Base-by-base conservation (phyloP, 1,140 invertebrate genomes). In the Anastrepha obliqua region DNA sequence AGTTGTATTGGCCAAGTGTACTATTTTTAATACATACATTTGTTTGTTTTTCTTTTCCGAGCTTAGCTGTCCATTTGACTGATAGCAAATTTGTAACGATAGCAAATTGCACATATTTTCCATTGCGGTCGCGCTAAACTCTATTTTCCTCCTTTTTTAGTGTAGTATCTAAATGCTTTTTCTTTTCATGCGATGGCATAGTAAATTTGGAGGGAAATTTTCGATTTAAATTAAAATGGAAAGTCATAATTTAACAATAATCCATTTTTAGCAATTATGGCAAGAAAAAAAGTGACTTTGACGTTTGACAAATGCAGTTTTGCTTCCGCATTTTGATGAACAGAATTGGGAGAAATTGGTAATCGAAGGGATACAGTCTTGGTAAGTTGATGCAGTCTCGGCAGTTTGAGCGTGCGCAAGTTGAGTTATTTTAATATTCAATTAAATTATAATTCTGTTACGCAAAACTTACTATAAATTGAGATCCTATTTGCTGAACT, bases 401-500 rank as follows among this genome's bases (percentile, higher is more conserved):
- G 29, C 29, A 29, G 29, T 29, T 29, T 29, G 29, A 29, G 29
- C 29, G 29, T 29, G 29, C 29, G 29, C 29, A 29, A 29, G 29
- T 29, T 29, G 29, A 29, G 29, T 29, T 29, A 29, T 29, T 29
- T 29, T 29, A 29, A 29, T 29, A 29, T 29, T 29, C 29, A 29
- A 29, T 29, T 29, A 29, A 29, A 29, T 29, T 29, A 29, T 29
- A 29, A 29, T 29, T 29, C 29, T 29, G 29, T 29, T 29, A 29
- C 29, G 29, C 29, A 29, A 29, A 51, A 81, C 74, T 81, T 81
- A 81, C 74, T 9, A 17, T 55, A 81, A 81, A 81, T 58, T 81
- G 74, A 81, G 74, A 81, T 55, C 44, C 74, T 81, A 81, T 81
- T 81, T 81, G 74, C 20, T 81, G 74, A 20, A 81, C 74, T 55